Evolutionary conservation across 1,140 invertebrate species (phyloP).

Genomic region (Pachypsylla venusta): DNA sequence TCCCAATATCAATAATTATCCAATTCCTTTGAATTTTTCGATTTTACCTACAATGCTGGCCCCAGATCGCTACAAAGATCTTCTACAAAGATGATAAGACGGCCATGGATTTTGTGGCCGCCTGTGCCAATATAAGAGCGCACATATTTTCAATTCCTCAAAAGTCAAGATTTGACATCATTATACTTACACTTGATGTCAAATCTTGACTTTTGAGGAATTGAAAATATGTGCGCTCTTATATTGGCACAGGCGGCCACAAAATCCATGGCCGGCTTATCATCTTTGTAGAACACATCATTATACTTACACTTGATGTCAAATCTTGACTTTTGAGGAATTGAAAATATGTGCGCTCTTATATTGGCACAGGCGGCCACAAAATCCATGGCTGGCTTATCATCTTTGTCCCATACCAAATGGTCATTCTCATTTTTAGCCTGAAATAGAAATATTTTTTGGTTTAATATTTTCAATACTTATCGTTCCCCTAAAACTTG

Average conservation of each 20-base stretch:
- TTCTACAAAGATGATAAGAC: constrained; percentile 83
- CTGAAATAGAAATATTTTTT: constrained; percentile 14
- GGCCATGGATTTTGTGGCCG: constrained; percentile 92
- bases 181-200: constrained; percentile 79
- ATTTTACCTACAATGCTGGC: no score
- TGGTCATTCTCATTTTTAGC: constrained; percentile 45
- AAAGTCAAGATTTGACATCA: constrained; percentile 80
- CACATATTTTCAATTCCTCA: constrained; percentile 79
- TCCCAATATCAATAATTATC: no score
- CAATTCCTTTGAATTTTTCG: no score
- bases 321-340: constrained; percentile 72
- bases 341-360: constrained; percentile 79
- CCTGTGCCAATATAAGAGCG: constrained; percentile 84
- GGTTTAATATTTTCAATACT: no score
- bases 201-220: constrained; percentile 72
- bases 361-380: constrained; percentile 91
- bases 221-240: constrained; percentile 79
- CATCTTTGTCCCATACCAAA: constrained; percentile 96
- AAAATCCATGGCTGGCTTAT: constrained; percentile 87
- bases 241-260: constrained; percentile 91
- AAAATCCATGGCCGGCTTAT: constrained; percentile 87
- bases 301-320: constrained; percentile 82
- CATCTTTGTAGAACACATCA: constrained; percentile 99
- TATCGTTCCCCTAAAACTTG: no score
- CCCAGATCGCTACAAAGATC: neutral